Evolutionary conservation across 1,140 invertebrate genomes (phyloP), one percentile per base, ranked within the genome.

Genomic region (Nasonia vitripennis): DNA sequence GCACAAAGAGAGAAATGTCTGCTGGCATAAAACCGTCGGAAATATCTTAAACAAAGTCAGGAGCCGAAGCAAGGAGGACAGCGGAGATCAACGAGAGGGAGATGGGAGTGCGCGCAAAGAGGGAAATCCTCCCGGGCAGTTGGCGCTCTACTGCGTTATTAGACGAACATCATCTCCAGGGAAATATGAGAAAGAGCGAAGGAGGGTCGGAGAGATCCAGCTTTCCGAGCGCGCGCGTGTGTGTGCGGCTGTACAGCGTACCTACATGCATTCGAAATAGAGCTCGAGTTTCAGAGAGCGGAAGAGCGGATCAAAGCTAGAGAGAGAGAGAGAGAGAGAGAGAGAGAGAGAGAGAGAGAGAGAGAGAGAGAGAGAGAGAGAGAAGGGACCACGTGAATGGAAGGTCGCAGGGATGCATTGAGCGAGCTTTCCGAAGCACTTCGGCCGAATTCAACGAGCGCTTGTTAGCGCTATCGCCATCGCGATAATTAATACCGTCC

Each of bases 141-240:
- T 62, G 55, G 55, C 55, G 20, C 17, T 62, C 55, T 62, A n/a
- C 55, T 62, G 55, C 55, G 55, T 62, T 62, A 62, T 62, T 62
- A 62, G 55, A n/a, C 55, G 55, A 62, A 62, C 55, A 62, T 62
- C 55, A 62, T 62, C 55, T 62, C 55, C 20, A 62, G 55, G 55
- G 55, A 62, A 62, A 62, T 62, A 62, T 62, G 55, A 62, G 55
- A 62, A 62, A 62, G 55, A 62, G 55, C 55, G 55, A 62, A 62
- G 55, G 55, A 20, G 55, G 17, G 20, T 62, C 55, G 17, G 55
- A n/a, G 55, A n/a, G 55, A 62, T 62, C 55, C 55, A 20, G 55
- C 55, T 62, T 62, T 62, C 4, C 55, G 17, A n/a, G 14, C 20
- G 14, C 10, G 55, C 17, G 4, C 17, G 55, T n/a, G 48, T 4